phyloP scores from a whole-genome alignment of 2,888 invertebrate species.

The Agrochola litura region DNA sequence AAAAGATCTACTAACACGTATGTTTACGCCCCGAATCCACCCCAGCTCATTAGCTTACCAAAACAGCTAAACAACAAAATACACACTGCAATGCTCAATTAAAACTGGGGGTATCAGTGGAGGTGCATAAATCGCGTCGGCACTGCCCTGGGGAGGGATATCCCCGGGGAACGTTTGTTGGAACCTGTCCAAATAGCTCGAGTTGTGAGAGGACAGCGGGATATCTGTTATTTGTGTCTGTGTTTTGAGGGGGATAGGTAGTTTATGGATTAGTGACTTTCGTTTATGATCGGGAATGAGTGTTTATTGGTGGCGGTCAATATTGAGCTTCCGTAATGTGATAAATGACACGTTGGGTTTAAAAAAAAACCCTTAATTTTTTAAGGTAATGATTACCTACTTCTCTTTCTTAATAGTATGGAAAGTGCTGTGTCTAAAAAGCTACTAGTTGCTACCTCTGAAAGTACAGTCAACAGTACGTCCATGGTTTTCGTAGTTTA shows the following conservation, averaged over 20 bases:
- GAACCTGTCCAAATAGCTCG: constrained; percentile 52
- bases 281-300: neutral
- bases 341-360: too few relatives aligned
- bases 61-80: constrained; percentile 25
- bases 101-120: constrained; percentile 32
- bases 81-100: constrained; percentile 45
- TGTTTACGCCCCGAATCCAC: neutral
- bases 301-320: neutral
- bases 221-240: constrained; percentile 16
- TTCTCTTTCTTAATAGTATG: neutral
- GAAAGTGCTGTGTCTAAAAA: neutral
- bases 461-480: too few relatives aligned
- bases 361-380: too few relatives aligned
- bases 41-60: constrained; percentile 17
- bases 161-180: constrained; percentile 55
- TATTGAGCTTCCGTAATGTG: neutral
- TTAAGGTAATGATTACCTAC: neutral
- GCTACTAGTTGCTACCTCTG: neutral
- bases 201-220: constrained; percentile 26
- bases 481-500: too few relatives aligned
- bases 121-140: constrained; percentile 65
- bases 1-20: neutral
- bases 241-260: neutral
- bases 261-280: constrained; percentile 18
- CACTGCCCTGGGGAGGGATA: constrained; percentile 49